Conservation (phyloP, 2,113 vertebrate genomes). For the Nestor notabilis region DNA sequence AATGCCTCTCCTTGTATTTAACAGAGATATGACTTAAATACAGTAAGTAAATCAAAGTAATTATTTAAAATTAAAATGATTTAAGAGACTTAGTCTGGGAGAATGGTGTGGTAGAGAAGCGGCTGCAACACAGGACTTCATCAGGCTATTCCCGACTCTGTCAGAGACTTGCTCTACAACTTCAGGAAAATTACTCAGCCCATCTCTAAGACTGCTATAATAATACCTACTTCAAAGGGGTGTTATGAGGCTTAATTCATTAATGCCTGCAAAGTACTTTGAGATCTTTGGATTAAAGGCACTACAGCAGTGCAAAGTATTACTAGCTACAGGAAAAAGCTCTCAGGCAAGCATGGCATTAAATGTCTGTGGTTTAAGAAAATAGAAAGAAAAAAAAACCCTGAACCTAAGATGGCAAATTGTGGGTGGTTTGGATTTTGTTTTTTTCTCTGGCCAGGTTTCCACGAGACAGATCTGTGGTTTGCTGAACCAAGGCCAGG, state of each 20-base stretch:
- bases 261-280: slow-evolving; percentile 64
- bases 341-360: slow-evolving; percentile 42
- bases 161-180: slow-evolving; percentile 50
- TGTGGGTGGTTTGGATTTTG: not conserved
- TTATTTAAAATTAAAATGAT: slow-evolving; percentile 67
- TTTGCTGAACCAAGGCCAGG: not conserved
- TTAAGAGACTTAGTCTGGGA: slow-evolving; percentile 38
- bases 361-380: slow-evolving; percentile 4
- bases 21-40: slow-evolving; percentile 47
- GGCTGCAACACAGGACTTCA: not conserved
- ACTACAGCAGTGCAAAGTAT: slow-evolving; percentile 43
- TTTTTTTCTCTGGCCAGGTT: not conserved
- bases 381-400: not conserved
- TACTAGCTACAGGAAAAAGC: slow-evolving; percentile 59
- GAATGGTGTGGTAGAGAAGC: not conserved
- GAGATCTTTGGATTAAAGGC: slow-evolving; percentile 66
- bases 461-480: not conserved
- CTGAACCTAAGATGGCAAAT: not conserved
- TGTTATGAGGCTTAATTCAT: slow-evolving; percentile 66
- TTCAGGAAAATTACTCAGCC: slow-evolving; percentile 58
- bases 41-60: slow-evolving; percentile 68
- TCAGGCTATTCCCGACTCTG: slow-evolving; percentile 43
- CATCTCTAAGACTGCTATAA: slow-evolving; percentile 53
- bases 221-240: slow-evolving; percentile 67
- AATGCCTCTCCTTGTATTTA: slow-evolving; percentile 56